A percentile compares a stretch with the other conserved stretches of the same genome.
Evolutionary conservation across 2,888 invertebrate genomes (phyloP).

Genomic region (Bedellia somnulentella): DNA sequence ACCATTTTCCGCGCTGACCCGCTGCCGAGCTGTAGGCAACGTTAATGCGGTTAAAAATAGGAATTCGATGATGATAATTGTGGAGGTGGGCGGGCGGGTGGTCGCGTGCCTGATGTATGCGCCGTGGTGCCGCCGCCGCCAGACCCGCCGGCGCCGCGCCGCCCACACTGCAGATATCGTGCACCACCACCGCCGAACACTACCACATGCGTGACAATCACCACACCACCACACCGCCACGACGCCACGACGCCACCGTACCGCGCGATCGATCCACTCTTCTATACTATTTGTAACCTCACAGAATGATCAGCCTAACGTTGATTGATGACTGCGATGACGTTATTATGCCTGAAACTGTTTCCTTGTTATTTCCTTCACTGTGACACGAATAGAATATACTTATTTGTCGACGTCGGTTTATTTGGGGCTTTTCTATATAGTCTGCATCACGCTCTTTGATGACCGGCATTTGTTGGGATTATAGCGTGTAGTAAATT

Average conservation of each 20-base stretch:
- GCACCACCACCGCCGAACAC: slow-evolving; percentile 21
- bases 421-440: slow-evolving; percentile 54
- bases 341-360: slow-evolving; percentile 56
- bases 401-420: slow-evolving; percentile 50
- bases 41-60: slow-evolving; percentile 29
- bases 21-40: slow-evolving; percentile 14
- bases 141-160: slow-evolving; percentile 53
- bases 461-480: slow-evolving; percentile 57
- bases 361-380: slow-evolving; percentile 57
- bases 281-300: too few species aligned
- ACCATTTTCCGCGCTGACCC: slow-evolving; percentile 3
- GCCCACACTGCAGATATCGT: slow-evolving; percentile 55
- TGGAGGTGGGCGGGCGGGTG: slow-evolving; percentile 16
- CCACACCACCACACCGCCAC: slow-evolving; percentile 9
- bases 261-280: neutral
- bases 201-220: slow-evolving; percentile 20
- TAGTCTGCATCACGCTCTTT: slow-evolving; percentile 42
- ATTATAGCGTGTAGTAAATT: slow-evolving; percentile 50
- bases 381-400: slow-evolving; percentile 58
- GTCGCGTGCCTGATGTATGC: slow-evolving; percentile 57
- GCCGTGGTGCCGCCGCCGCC: slow-evolving; percentile 47
- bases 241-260: neutral
- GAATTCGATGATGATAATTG: slow-evolving; percentile 37
- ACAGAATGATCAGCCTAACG: too few species aligned
- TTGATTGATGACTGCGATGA: slow-evolving; percentile 54